Conservation (phyloP, 2,113 vertebrate genomes). For the Mastomys natalensis region DNA sequence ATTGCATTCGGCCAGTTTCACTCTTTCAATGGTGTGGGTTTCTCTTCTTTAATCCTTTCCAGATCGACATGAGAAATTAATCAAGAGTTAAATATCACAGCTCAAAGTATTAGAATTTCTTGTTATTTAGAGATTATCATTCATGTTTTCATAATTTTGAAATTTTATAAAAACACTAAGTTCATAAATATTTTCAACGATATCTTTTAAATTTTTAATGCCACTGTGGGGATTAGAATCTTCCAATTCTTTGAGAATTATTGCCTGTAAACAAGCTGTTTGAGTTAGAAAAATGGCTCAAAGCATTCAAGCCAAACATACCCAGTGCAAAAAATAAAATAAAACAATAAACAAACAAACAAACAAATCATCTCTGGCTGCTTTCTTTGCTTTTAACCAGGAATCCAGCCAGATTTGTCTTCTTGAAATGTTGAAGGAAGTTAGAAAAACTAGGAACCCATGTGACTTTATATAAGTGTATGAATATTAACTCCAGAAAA, state of each 20-base stretch:
- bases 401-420: not conserved
- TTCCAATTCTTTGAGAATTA: not conserved
- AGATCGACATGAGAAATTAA: not conserved
- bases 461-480: not conserved
- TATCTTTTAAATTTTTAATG: not conserved
- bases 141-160: not conserved
- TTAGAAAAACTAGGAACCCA: not conserved
- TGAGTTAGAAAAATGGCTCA: not conserved
- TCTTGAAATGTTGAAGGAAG: not conserved
- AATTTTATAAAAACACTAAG: not conserved
- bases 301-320: not conserved
- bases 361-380: not conserved
- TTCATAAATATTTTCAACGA: constrained; percentile 14
- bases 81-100: not conserved
- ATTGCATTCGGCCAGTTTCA: not conserved
- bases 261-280: not conserved
- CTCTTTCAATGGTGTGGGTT: not conserved
- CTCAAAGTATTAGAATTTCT: not conserved
- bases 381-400: not conserved
- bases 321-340: not conserved
- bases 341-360: not conserved
- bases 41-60: not conserved
- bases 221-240: not conserved
- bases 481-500: not conserved
- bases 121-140: not conserved